Conservation (phyloP, 1,140 invertebrate genomes). For the Pogonus chalceus region DNA sequence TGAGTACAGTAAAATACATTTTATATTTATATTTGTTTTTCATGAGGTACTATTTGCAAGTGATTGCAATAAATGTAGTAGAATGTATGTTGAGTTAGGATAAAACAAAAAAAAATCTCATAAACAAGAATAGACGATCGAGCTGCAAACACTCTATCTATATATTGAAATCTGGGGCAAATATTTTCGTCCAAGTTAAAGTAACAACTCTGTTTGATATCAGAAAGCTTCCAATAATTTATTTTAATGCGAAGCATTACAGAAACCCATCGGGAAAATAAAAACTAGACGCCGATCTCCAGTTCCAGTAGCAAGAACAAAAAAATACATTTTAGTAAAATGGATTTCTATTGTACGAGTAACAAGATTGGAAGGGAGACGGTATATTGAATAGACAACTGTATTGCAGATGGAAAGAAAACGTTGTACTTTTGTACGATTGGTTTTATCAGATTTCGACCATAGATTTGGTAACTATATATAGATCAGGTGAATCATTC, state of each 20-base stretch:
- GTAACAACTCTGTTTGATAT: background rate
- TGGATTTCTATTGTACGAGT: background rate
- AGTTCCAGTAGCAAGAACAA: background rate
- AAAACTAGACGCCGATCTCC: background rate
- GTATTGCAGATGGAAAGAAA: background rate
- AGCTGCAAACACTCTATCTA: too few relatives aligned
- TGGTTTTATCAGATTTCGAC: slow-evolving; percentile 5
- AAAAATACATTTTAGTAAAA: slow-evolving; percentile 4
- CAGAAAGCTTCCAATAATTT: background rate
- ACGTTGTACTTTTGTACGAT: background rate
- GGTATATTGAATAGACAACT: background rate
- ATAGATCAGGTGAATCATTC: too few relatives aligned
- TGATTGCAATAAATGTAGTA: too few relatives aligned
- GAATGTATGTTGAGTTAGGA: too few relatives aligned
- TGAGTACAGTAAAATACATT: too few relatives aligned
- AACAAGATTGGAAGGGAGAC: background rate
- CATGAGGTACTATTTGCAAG: too few relatives aligned
- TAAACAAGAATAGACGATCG: too few relatives aligned
- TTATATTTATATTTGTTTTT: too few relatives aligned
- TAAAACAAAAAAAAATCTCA: too few relatives aligned
- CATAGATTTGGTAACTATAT: too few relatives aligned
- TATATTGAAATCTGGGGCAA: too few relatives aligned
- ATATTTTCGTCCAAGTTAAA: background rate
- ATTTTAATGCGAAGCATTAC: background rate
- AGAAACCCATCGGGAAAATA: background rate